Evolutionary conservation across 2,888 invertebrate species (phyloP).

Genomic region (Limnephilus marmoratus): DNA sequence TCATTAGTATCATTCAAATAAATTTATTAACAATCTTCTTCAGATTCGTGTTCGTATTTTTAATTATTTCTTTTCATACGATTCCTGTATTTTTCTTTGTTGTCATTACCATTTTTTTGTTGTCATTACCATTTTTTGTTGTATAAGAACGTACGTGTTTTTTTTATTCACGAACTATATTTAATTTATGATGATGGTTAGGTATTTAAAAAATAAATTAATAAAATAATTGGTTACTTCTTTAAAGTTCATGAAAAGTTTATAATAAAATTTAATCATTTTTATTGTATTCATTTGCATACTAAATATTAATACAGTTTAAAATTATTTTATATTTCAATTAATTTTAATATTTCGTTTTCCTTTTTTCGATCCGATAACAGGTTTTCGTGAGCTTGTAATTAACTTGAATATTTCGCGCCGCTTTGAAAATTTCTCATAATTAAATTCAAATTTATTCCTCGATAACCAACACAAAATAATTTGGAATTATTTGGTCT

Average conservation of each 20-base stretch:
- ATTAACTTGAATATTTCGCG: constrained; percentile 21
- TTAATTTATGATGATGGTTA: background rate
- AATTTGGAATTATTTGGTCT: background rate
- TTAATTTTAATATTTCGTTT: background rate
- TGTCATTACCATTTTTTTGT: background rate
- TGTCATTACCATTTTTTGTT: background rate
- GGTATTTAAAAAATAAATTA: background rate
- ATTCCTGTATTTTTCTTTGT: background rate
- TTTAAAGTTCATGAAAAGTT: background rate
- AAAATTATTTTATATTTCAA: background rate
- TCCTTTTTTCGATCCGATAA: constrained; percentile 5
- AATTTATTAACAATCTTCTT: background rate
- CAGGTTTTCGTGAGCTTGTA: constrained; percentile 17
- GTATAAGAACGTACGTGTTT: background rate
- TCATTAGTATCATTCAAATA: background rate
- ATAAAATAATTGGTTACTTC: background rate
- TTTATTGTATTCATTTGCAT: background rate
- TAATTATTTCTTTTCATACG: no score
- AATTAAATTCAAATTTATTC: constrained; percentile 41
- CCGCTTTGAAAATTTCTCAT: constrained; percentile 14
- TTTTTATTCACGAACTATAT: background rate
- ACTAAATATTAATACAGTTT: background rate
- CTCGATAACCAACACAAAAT: constrained; percentile 9
- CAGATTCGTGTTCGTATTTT: background rate
- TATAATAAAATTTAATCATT: background rate